Conservation (phyloP, 2,888 invertebrate genomes). For the Coelogynopora nodosa region DNA sequence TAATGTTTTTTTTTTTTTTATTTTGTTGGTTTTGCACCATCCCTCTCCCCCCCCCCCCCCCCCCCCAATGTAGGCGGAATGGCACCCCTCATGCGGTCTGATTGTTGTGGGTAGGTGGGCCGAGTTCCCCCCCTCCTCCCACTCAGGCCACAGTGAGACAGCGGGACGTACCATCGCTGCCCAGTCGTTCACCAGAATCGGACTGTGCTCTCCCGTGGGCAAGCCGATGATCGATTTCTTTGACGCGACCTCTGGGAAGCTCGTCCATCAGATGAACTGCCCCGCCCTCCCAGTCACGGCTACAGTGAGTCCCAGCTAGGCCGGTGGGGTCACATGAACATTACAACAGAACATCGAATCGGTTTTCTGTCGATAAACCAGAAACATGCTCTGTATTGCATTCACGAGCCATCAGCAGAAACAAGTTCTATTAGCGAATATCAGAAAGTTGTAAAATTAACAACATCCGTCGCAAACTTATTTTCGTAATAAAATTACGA, state of each 20-base stretch:
- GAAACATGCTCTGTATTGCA: too few species aligned
- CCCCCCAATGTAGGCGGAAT: slow-evolving; percentile 60
- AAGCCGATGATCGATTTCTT: background rate
- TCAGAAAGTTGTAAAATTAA: too few species aligned
- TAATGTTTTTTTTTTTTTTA: too few species aligned
- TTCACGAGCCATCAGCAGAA: too few species aligned
- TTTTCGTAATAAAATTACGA: too few species aligned
- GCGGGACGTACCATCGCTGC: background rate
- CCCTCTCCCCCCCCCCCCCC: too few species aligned
- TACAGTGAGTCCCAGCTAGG: background rate
- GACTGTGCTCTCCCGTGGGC: background rate
- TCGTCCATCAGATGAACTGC: background rate
- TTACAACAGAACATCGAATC: background rate
- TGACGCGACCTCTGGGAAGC: background rate
- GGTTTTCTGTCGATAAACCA: too few species aligned
- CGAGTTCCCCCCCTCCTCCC: background rate
- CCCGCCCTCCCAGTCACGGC: background rate
- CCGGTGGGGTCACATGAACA: too few species aligned
- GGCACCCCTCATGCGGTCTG: slow-evolving; percentile 62
- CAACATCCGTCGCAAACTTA: too few species aligned
- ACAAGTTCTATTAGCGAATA: too few species aligned
- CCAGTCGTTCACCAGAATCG: too few species aligned
- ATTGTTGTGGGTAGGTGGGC: slow-evolving; percentile 60
- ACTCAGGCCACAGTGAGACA: background rate
- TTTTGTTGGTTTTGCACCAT: too few species aligned